Conservation (phyloP, 2,113 vertebrate genomes). For the Zonotrichia leucophrys region DNA sequence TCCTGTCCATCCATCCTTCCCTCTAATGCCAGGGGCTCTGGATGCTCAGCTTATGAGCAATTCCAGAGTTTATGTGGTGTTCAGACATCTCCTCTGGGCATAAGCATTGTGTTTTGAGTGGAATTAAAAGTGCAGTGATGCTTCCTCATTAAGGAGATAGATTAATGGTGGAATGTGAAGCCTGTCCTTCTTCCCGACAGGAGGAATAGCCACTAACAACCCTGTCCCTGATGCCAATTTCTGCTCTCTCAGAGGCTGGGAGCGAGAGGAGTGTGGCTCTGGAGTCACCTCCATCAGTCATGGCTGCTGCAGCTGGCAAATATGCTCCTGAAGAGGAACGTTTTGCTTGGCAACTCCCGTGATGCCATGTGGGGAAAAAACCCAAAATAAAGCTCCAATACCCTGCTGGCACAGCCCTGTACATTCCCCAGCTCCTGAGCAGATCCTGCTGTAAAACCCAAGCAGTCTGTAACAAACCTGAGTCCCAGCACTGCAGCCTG, state of each 20-base stretch:
- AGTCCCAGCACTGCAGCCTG: background rate
- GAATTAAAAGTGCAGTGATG: background rate
- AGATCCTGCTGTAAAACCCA: background rate
- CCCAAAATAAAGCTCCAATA: background rate
- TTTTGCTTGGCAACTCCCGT: background rate
- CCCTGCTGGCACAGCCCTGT: background rate
- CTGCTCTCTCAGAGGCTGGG: background rate
- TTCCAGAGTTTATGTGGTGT: background rate
- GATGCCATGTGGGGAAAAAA: background rate
- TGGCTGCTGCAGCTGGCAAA: background rate
- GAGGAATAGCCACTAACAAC: background rate
- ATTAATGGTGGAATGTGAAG: background rate
- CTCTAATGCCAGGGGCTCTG: background rate
- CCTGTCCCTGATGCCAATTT: background rate
- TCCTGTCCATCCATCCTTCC: background rate
- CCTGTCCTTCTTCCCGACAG: background rate
- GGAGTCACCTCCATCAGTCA: background rate
- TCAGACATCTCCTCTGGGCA: background rate
- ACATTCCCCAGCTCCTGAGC: background rate
- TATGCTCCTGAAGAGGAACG: rapidly evolving
- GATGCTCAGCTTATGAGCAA: background rate
- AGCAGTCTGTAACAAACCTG: background rate
- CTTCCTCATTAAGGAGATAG: background rate
- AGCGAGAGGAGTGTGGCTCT: background rate
- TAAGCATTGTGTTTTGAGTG: background rate